These are phyloP conservation scores for Antigone vipio DNA, from an alignment of 2,113 vertebrate genomes.

Conservation along the genomic window DNA sequence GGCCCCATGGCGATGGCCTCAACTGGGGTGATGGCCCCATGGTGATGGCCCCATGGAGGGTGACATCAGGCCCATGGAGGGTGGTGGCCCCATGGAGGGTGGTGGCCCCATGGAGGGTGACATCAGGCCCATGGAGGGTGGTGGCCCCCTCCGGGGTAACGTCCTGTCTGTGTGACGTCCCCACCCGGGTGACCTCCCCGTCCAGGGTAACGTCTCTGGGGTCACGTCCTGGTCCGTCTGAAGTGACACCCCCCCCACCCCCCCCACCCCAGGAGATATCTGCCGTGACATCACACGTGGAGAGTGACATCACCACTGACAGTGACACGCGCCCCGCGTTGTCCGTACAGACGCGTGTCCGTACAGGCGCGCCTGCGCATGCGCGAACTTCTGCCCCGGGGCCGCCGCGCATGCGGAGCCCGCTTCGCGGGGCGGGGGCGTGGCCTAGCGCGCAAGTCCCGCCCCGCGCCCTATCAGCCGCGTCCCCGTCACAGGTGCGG, in stretches of 20 bases:
- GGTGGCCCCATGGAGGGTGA: not conserved
- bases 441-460: too few species aligned
- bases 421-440: too few species aligned
- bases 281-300: not conserved
- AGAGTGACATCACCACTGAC: not conserved
- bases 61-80: not conserved
- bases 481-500: too few species aligned
- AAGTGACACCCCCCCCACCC: not conserved
- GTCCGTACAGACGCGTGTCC: too few species aligned
- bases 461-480: too few species aligned
- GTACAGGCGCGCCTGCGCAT: too few species aligned
- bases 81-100: too few species aligned
- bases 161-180: not conserved
- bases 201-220: not conserved
- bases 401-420: not conserved
- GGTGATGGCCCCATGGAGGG: too few species aligned
- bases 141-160: not conserved
- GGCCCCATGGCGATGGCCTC: too few species aligned
- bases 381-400: accelerated
- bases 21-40: not conserved
- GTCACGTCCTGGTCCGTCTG: not conserved
- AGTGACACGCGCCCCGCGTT: not conserved
- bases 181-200: not conserved
- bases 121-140: too few species aligned
- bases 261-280: too few species aligned